Evolutionary conservation across 2,888 invertebrate species (phyloP), one percentile per base, ranked within the genome.

Genomic region (Cancer borealis): DNA sequence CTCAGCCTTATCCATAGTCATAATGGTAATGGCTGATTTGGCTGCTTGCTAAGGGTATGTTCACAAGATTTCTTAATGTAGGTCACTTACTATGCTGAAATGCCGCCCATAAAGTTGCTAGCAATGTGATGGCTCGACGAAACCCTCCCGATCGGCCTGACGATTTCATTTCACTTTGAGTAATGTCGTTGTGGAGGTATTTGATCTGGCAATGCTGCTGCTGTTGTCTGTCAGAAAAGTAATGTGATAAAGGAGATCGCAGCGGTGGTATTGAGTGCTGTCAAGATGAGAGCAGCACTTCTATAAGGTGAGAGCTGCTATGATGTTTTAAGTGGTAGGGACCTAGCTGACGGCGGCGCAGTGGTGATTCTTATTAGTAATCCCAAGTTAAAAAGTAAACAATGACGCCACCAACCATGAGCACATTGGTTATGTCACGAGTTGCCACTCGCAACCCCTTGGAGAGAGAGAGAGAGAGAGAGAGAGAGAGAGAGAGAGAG

Each of bases 251-350:
- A 54, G 54, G 17, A 5, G n/a, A n/a, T 54, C 54, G 66, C 66
- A 66, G 66, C 6, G 6, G 66, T 66, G 66, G 66, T 0, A n/a
- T n/a, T 8, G 66, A 6, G 21, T 66, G 66, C 66, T 66, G 66
- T n/a, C 66, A n/a, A 66, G 66, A 66, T n/a, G 66, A n/a, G n/a
- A 0, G n/a, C 21, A 66, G 66, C 21, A 88, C n/a, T 46, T 47
- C 21, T 47, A n/a, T 46, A 21, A 46, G 46, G 12, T 26, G n/a
- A 26, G 21, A 47, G 10, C 88, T 39, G 88, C 47, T 26, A 46
- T 26, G 46, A n/a, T 26, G 88, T 88, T 88, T 17, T 47, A n/a
- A 26, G 88, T 88, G 88, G 88, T n/a, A 88, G 45, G 21, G 46
- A 10, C 21, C 17, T 88, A 12, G 17, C n/a, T 47, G 46, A 26